Evolutionary conservation across 2,113 vertebrate genomes (phyloP).

Genomic region (Salvelinus sp.): DNA sequence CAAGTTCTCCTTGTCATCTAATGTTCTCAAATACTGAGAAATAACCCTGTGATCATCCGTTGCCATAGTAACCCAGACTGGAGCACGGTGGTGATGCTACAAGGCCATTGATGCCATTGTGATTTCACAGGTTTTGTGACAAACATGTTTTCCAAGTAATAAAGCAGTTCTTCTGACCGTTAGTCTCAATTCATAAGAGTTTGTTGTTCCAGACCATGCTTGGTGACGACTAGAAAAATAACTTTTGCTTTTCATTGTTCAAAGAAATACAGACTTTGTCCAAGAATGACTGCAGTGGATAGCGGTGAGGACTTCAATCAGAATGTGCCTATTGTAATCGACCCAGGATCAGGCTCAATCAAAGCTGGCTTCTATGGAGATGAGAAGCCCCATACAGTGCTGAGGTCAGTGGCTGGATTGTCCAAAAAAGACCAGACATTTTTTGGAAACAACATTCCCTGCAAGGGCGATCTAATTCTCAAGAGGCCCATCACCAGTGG

Average conservation of each 20-base stretch:
- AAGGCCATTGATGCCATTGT: constrained; percentile 64
- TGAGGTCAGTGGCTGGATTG: constrained; percentile 32
- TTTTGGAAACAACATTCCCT: constrained; percentile 7
- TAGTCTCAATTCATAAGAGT: not conserved
- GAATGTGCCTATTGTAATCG: constrained; percentile 24
- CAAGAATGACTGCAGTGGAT: not conserved
- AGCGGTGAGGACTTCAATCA: not conserved
- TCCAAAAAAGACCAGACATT: constrained; percentile 14
- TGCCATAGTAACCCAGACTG: constrained; percentile 72
- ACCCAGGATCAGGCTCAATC: constrained; percentile 45
- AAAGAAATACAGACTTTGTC: not conserved
- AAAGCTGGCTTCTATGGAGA: constrained; percentile 59
- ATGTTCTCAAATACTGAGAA: constrained; percentile 64
- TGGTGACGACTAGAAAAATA: not conserved
- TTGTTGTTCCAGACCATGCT: not conserved
- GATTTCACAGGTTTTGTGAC: constrained; percentile 54
- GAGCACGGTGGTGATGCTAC: constrained; percentile 59
- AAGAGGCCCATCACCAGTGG: constrained; percentile 34
- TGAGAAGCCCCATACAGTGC: constrained; percentile 14
- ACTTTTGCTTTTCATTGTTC: not conserved
- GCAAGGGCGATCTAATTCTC: constrained; percentile 16
- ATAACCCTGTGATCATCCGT: constrained; percentile 66
- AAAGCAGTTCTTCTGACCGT: constrained; percentile 45
- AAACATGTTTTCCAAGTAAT: constrained; percentile 34
- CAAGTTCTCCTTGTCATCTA: constrained; percentile 56